Base-by-base conservation (phyloP, 2,888 invertebrate species). In the Temnothorax ravouxi region DNA sequence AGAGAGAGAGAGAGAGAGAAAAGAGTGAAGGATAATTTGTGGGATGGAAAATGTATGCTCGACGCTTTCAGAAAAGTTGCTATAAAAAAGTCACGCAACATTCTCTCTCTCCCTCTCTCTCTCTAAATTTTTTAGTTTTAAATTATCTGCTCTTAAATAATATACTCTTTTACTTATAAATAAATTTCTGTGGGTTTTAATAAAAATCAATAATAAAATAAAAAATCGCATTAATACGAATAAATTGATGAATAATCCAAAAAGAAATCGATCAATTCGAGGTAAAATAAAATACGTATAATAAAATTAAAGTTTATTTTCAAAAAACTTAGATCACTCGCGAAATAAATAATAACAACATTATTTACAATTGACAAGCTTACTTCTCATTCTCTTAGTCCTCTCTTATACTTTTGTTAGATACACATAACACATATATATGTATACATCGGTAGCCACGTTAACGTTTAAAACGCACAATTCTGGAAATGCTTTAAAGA, bases 291-390 rank as follows among this genome's bases (percentile, higher is more conserved):
- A 44, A 15, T 8, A 13, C 15, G 8, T 11, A 25, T 18, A 61
- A 25, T 18, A 61, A 66, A 62, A 52, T 52, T 44, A 25, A 25
- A 56, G 34, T 64, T 76, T 52, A 41, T 11, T 0, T 62, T 75
- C 38, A 56, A 56, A 77, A 47, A 56, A 0, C 34, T 64, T 52
- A 3, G 9, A 29, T 41, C n/a, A 66, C 9, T 66, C n/a, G 54
- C 15, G 15, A 52, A 64, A 52, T 66, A 54, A 64, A 29, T 29
- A 29, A 34, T 34, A 75, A 29, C 29, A 3, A 18, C 25, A 76
- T 38, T 59, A 59, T 18, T 62, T 76, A 76, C 52, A 76, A 41
- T 25, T 41, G 25, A 52, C 25, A 76, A 18, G 18, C 4, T 29
- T 29, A 18, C 15, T 25, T 64, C 25, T 64, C 76, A 38, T n/a